Evolutionary conservation across 2,113 vertebrate genomes (phyloP).

Genomic region (human (Homo sapiens)): GRCh38 chr1:147349001-147349500

Average conservation of each 20-base stretch:
- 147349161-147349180: background rate
- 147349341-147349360: background rate
- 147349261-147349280: background rate
- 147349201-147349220: background rate
- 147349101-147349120: no score
- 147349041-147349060: no score
- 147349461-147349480: background rate
- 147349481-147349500: background rate
- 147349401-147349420: background rate
- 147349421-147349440: conserved; percentile 34
- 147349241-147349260: background rate
- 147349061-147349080: no score
- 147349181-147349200: background rate
- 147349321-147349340: background rate
- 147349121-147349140: no score
- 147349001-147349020: no score
- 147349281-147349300: background rate
- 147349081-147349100: no score
- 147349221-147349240: background rate
- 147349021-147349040: no score
- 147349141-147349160: background rate
- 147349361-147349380: background rate
- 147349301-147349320: background rate
- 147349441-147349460: background rate
- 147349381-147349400: background rate